These are phyloP conservation scores for Acipenser ruthenus DNA, from an alignment of 2,797 vertebrate genomes.

Conservation along the genomic window DNA sequence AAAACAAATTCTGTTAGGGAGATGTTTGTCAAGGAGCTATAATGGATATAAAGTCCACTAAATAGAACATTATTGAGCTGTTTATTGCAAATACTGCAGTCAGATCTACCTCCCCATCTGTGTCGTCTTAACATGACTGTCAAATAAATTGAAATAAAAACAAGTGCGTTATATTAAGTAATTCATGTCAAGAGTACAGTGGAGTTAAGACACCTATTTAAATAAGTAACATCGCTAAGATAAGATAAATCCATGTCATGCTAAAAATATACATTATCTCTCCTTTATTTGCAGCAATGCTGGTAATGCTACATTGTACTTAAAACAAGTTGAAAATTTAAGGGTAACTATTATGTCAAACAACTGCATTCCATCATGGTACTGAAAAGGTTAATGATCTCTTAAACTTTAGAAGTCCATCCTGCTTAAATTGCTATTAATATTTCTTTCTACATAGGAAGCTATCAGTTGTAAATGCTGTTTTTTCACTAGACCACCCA, in stretches of 20 bases:
- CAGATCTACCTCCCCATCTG: too few relatives aligned
- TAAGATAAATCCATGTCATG: constrained; percentile 6
- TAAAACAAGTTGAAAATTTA: constrained; percentile 1
- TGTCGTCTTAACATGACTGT: too few relatives aligned
- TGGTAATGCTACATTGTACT: background rate
- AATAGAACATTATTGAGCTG: too few relatives aligned
- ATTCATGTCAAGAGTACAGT: too few relatives aligned
- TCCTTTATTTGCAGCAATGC: constrained; percentile 24
- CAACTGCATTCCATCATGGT: constrained; percentile 8
- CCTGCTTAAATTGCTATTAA: constrained; percentile 27
- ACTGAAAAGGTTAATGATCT: constrained; percentile 37
- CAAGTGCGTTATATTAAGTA: too few relatives aligned
- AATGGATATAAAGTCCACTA: too few relatives aligned
- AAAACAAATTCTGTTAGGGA: too few relatives aligned
- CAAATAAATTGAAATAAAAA: too few relatives aligned
- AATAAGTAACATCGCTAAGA: background rate
- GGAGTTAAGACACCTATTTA: background rate
- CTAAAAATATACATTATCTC: constrained; percentile 22
- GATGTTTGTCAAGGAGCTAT: too few relatives aligned
- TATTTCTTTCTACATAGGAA: constrained; percentile 41
- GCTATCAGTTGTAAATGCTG: constrained; percentile 43
- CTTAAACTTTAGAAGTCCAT: constrained; percentile 28
- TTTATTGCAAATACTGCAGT: too few relatives aligned
- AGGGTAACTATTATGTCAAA: constrained; percentile 24
- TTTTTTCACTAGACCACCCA: constrained; percentile 48